phyloP scores from a whole-genome alignment of 1,140 invertebrate species.

The Lordiphosa clarofinis region DNA sequence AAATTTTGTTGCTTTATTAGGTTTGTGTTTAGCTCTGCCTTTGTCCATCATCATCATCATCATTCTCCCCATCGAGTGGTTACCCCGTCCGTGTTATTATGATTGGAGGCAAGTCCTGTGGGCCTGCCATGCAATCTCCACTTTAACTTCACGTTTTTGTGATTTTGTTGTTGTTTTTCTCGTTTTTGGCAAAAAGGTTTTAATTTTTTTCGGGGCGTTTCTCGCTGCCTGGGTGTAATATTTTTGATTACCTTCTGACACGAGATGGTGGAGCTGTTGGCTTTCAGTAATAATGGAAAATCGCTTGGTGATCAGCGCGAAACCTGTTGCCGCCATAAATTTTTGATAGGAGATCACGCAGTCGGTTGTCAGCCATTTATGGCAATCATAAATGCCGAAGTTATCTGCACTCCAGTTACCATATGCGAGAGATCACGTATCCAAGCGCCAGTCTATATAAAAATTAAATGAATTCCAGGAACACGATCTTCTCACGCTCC shows the following conservation, averaged over 20 bases:
- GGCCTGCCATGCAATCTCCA: constrained; percentile 53
- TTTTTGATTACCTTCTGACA: constrained; percentile 74
- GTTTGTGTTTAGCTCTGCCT: constrained; percentile 29
- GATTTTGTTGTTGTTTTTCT: constrained; percentile 25
- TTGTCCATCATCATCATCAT: constrained; percentile 22
- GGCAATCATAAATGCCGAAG: constrained; percentile 45
- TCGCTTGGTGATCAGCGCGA: constrained; percentile 29
- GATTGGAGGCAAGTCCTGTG: constrained; percentile 41
- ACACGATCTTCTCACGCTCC: constrained; percentile 59
- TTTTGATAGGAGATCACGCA: constrained; percentile 15
- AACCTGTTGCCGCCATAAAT: constrained; percentile 3
- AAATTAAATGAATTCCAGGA: constrained; percentile 34
- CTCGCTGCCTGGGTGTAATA: constrained; percentile 52
- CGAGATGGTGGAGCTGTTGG: constrained; percentile 39
- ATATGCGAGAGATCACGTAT: constrained; percentile 12
- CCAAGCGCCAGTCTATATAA: constrained; percentile 7
- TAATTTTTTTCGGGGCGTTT: constrained; percentile 19
- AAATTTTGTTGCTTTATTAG: constrained; percentile 78
- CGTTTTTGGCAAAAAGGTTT: neutral
- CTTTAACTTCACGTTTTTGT: constrained; percentile 42
- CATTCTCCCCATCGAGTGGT: constrained; percentile 33
- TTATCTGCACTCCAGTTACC: constrained; percentile 3
- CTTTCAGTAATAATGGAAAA: constrained; percentile 61
- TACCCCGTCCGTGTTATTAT: constrained; percentile 39
- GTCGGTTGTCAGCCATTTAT: constrained; percentile 37